Percentiles rank a stretch among this genome's conserved stretches.
Conservation (phyloP, 2,113 vertebrate species). For the Callospermophilus lateralis region DNA sequence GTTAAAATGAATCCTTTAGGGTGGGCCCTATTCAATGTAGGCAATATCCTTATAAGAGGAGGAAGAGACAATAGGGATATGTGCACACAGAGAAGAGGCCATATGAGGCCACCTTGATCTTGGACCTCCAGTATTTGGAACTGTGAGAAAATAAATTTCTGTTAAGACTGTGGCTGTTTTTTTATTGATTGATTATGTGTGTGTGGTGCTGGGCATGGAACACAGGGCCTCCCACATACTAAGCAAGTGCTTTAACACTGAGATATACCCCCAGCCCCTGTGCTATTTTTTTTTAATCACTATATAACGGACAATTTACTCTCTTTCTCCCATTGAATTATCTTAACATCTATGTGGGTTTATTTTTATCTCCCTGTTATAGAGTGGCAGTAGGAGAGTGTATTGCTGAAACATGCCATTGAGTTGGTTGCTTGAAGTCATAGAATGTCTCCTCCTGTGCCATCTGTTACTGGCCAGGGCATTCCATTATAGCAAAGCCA, state of each 20-base stretch:
- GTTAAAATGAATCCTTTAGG: background rate
- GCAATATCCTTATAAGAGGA: background rate
- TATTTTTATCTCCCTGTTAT: background rate
- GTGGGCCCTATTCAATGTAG: background rate
- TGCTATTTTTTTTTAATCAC: background rate
- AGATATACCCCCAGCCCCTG: background rate
- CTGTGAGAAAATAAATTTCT: background rate
- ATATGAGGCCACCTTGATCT: background rate
- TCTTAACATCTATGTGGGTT: background rate
- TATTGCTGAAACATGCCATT: background rate
- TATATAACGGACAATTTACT: background rate
- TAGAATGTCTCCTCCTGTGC: background rate
- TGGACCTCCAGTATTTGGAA: too few species aligned
- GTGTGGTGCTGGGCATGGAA: background rate
- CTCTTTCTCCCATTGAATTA: background rate
- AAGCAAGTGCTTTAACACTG: background rate
- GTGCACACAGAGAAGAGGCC: background rate
- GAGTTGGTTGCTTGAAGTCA: background rate
- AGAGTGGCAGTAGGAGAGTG: background rate
- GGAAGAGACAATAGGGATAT: too few species aligned
- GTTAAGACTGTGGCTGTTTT: too few species aligned
- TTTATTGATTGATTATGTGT: too few species aligned
- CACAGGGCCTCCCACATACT: background rate
- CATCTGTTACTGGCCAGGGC: background rate
- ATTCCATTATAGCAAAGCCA: background rate